phyloP scores from a whole-genome alignment of 2,113 vertebrate genomes.

The Electrona antarctica region DNA sequence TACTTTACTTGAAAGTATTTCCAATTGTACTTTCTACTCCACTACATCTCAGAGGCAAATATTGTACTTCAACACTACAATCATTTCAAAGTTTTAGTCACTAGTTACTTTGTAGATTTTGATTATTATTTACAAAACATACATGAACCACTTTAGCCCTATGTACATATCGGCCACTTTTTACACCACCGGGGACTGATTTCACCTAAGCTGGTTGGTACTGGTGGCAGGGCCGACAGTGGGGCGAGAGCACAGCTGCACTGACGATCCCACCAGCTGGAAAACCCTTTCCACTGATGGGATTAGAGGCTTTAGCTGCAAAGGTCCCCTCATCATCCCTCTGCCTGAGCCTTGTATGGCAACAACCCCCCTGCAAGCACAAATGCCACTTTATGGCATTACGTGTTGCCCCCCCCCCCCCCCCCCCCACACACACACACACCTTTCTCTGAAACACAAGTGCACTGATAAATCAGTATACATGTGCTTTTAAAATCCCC shows the following conservation, averaged over 20 bases:
- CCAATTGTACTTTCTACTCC: no score
- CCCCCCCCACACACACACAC: slow-evolving; percentile 25
- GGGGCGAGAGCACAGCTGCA: slow-evolving; percentile 50
- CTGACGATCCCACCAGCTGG: slow-evolving; percentile 54
- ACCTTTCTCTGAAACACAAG: background rate
- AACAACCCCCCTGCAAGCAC: slow-evolving; percentile 56
- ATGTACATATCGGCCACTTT: no score
- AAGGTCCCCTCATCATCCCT: slow-evolving; percentile 67
- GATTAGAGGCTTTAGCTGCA: slow-evolving; percentile 71
- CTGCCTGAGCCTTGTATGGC: slow-evolving; percentile 47
- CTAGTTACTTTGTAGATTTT: no score
- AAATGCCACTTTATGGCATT: slow-evolving; percentile 64
- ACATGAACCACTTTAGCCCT: background rate
- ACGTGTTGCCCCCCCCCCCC: slow-evolving; percentile 53
- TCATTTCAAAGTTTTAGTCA: no score
- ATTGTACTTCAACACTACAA: no score
- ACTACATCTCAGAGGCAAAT: no score
- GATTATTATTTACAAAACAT: no score
- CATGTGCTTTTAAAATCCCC: slow-evolving; percentile 57
- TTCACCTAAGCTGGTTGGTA: slow-evolving; percentile 54
- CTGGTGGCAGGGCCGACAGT: background rate
- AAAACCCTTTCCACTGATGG: slow-evolving; percentile 54
- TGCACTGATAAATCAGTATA: slow-evolving; percentile 51
- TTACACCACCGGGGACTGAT: no score
- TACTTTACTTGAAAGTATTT: no score